phyloP scores from a whole-genome alignment of 2,113 vertebrate genomes.

The Mormyrus lacerda region DNA sequence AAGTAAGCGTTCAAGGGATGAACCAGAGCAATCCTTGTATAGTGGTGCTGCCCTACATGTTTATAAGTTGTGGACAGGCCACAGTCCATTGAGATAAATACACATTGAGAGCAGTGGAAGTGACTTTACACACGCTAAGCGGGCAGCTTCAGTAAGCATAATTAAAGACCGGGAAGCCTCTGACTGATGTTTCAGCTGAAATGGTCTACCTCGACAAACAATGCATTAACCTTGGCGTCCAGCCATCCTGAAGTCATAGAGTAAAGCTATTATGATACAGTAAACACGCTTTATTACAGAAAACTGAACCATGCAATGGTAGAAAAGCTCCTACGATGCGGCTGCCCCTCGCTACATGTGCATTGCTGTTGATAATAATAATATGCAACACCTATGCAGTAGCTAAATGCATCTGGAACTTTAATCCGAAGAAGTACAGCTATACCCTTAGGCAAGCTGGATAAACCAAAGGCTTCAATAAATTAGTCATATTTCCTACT shows the following conservation, averaged over 20 bases:
- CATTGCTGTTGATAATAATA: neutral
- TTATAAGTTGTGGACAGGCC: conserved; percentile 27
- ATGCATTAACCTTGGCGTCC: conserved; percentile 20
- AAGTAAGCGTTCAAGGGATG: conserved; percentile 30
- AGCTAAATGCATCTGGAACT: neutral
- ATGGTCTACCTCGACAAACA: conserved; percentile 31
- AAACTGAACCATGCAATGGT: neutral
- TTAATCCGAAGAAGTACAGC: neutral
- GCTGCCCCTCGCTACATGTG: neutral
- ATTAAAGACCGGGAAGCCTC: conserved; percentile 34
- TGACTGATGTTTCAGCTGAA: conserved; percentile 37
- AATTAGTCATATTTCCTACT: conserved; percentile 1
- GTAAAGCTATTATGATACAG: conserved; percentile 31
- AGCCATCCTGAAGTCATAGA: conserved; percentile 32
- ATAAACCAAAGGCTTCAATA: neutral
- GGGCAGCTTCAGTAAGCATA: conserved; percentile 30
- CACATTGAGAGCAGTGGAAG: conserved; percentile 23
- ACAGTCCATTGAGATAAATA: conserved; percentile 20
- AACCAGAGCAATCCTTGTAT: conserved; percentile 15
- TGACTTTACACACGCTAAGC: conserved; percentile 36
- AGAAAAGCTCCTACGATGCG: neutral
- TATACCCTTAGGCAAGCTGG: neutral
- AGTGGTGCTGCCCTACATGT: conserved; percentile 38
- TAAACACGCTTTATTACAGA: conserved; percentile 15
- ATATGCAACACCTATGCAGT: neutral